Base-by-base conservation (phyloP, 2,797 vertebrate genomes). In the Silurus aristotelis region DNA sequence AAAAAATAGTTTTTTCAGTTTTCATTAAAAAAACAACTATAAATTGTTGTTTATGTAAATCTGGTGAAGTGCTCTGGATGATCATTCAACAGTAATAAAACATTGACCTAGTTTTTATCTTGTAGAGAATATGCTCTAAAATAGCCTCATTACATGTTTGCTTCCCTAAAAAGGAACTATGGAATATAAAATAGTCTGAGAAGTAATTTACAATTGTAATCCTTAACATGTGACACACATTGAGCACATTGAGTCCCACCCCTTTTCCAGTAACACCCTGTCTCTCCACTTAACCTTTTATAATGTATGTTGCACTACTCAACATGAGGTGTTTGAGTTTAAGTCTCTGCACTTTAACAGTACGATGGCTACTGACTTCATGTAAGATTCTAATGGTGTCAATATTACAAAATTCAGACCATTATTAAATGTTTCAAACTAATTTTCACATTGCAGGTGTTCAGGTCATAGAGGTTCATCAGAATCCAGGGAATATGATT, bases 401-500 rank as follows among this genome's bases (percentile, higher is more conserved):
- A 61, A 22, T 79, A 14, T 10, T 38, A 6, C 8, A 6, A 27
- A 6, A 2, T 77, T 56, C 25, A 15, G 14, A 27, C 27, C 15
- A 56, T 25, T 9, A 58, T 79, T 7, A 63, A 13, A 78, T 48
- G 19, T 46, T 61, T 63, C 2, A 79, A 58, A 31, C 27, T 15
- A 15, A 31, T 38, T 17, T 17, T 77, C 1, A 73, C 1, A 13
- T n/a, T 73, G 17, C 46, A 75, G n/a, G 14, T 56, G 9, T 27
- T 13, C 48, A 75, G 72, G 1, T 80, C 38, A 87, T 86, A 73
- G 46, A 86, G 38, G 84, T 88, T 22, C n/a, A 60, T 3, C 90
- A 90, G 84, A 75, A 27, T 1, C 88, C 88, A 66, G 1, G 61
- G 15, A 56, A 76, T 20, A 7, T 84, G 19, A 60, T 88, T 76